Evolutionary conservation across 2,888 invertebrate species (phyloP).

Genomic region (Drosophila barbarae): DNA sequence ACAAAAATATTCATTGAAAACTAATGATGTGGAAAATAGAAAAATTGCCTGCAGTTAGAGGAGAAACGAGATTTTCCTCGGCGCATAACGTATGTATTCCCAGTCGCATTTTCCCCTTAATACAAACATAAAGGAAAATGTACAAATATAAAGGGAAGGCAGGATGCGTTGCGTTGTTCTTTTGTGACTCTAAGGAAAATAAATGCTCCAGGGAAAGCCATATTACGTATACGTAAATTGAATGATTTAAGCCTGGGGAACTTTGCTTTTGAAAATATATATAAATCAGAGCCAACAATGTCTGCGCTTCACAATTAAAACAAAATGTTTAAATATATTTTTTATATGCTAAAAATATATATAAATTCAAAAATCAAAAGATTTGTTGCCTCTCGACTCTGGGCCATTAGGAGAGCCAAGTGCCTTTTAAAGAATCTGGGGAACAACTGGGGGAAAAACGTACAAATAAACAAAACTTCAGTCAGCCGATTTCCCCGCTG

Average conservation of each 20-base stretch:
- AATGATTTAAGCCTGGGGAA: neutral
- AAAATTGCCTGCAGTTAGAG: conserved; percentile 68
- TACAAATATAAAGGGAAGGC: neutral
- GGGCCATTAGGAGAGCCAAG: conserved; percentile 26
- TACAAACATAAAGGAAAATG: conserved; percentile 14
- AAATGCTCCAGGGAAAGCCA: conserved; percentile 1
- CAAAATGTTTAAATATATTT: neutral
- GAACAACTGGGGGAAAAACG: conserved; percentile 34
- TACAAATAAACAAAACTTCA: conserved; percentile 70
- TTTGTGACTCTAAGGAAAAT: conserved; percentile 15
- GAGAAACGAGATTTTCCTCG: conserved; percentile 18
- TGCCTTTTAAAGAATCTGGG: conserved; percentile 21
- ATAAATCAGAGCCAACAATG: neutral
- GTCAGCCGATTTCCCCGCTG: conserved; percentile 48
- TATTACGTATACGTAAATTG: conserved; percentile 11
- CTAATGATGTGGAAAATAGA: conserved; percentile 73
- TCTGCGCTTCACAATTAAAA: neutral
- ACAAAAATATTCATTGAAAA: conserved; percentile 69
- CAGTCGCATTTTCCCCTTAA: conserved; percentile 11
- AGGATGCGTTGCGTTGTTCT: conserved; percentile 24
- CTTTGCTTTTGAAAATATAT: neutral
- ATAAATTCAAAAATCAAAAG: conserved; percentile 1
- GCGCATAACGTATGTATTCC: conserved; percentile 4
- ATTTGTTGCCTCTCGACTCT: conserved; percentile 7
- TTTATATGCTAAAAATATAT: neutral